Evolutionary conservation across 1,140 invertebrate species (phyloP).

Genomic region (Zaprionus gabonicus): DNA sequence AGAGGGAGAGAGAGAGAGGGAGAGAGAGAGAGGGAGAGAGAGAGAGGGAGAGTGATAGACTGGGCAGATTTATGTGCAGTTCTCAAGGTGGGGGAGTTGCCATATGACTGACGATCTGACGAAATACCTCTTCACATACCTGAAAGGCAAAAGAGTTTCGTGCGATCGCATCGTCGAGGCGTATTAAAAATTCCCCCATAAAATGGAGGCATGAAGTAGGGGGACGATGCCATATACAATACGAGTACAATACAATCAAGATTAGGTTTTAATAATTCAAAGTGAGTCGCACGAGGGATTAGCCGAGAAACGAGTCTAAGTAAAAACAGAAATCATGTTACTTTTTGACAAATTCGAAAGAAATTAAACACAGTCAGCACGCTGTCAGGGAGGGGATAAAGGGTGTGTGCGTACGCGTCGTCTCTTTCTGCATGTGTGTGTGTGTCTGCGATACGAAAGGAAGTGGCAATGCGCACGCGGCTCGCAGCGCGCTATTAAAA

Average conservation of each 20-base stretch:
- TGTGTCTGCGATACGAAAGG: conserved; percentile 65
- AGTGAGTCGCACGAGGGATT: conserved; percentile 75
- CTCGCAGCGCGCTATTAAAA: conserved; percentile 77
- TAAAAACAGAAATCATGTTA: conserved; percentile 82
- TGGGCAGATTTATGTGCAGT: conserved; percentile 48
- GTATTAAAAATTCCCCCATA: conserved; percentile 60
- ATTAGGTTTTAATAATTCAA: conserved; percentile 82
- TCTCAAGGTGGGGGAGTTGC: conserved; percentile 58
- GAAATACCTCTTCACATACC: conserved; percentile 36
- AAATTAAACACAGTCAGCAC: conserved; percentile 68
- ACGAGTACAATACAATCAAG: conserved; percentile 61
- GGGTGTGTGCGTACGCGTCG: conserved; percentile 15
- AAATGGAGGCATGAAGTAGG: not conserved
- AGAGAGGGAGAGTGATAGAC: conserved; percentile 14
- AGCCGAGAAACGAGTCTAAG: conserved; percentile 67
- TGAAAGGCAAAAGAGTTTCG: conserved; percentile 55
- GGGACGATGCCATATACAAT: conserved; percentile 36
- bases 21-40: conserved; percentile 10
- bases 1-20: conserved; percentile 24
- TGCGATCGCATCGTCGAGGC: conserved; percentile 65
- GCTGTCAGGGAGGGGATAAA: conserved; percentile 9
- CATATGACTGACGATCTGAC: conserved; percentile 25
- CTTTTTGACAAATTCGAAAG: conserved; percentile 80
- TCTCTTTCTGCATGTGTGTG: conserved; percentile 15
- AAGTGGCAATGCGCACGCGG: conserved; percentile 72